These are phyloP conservation scores for Craterocephalus amniculus DNA, from an alignment of 2,797 vertebrate species.

Conservation along the genomic window DNA sequence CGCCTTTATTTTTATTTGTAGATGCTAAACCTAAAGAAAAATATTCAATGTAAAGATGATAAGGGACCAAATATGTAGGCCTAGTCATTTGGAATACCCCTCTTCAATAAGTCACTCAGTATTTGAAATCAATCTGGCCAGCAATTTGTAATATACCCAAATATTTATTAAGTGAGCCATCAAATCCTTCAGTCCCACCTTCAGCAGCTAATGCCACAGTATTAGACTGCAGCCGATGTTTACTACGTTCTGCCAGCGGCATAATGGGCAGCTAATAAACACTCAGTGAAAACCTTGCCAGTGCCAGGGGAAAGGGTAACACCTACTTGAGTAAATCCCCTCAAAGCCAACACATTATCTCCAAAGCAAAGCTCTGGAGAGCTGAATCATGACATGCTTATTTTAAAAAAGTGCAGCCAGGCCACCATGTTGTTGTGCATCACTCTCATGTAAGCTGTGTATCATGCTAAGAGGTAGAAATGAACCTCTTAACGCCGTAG, in stretches of 20 bases:
- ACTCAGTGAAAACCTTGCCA: conserved; percentile 29
- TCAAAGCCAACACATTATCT: conserved; percentile 65
- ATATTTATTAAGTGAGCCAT: conserved; percentile 59
- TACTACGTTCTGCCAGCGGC: conserved; percentile 34
- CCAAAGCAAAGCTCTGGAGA: conserved; percentile 40
- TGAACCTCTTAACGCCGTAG: conserved; percentile 24
- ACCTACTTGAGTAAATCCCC: conserved; percentile 68
- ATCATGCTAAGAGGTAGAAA: conserved; percentile 6
- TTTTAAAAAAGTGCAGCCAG: conserved; percentile 13
- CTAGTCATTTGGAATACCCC: conserved; percentile 54
- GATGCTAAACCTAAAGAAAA: neutral
- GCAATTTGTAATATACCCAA: conserved; percentile 50
- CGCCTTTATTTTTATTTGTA: too few species aligned
- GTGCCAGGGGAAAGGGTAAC: conserved; percentile 29
- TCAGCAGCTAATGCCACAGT: conserved; percentile 49
- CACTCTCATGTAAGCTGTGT: conserved; percentile 13
- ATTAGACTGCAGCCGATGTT: conserved; percentile 59
- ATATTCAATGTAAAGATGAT: conserved; percentile 28
- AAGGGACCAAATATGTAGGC: conserved; percentile 23
- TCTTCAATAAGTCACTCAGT: conserved; percentile 53
- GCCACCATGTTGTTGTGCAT: conserved; percentile 22
- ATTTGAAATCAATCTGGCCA: conserved; percentile 56
- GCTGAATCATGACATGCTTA: conserved; percentile 52
- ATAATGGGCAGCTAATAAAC: conserved; percentile 42
- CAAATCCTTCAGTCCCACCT: conserved; percentile 57